Evolutionary conservation across 2,797 vertebrate species (phyloP).

Genomic region (Danio tinwini): DNA sequence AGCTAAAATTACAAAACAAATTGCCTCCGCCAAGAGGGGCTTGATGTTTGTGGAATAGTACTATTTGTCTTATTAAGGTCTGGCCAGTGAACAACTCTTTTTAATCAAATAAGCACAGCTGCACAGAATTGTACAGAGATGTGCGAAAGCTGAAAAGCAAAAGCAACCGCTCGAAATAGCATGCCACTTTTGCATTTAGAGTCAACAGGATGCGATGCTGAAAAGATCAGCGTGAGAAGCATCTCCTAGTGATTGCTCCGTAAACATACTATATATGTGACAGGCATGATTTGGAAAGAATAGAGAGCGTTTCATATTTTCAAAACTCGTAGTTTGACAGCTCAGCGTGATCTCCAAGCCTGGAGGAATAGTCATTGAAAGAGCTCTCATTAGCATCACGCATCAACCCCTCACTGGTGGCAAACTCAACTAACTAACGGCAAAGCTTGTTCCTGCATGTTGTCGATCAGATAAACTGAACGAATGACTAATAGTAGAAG

Average conservation of each 20-base stretch:
- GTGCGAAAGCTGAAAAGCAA: slow-evolving; percentile 34
- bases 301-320: slow-evolving; percentile 32
- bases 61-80: slow-evolving; percentile 78
- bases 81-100: slow-evolving; percentile 28
- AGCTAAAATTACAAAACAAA: slow-evolving; percentile 78
- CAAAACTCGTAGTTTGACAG: slow-evolving; percentile 34
- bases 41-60: slow-evolving; percentile 70
- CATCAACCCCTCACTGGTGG: slow-evolving; percentile 19
- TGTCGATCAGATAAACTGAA: not conserved
- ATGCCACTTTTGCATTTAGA: slow-evolving; percentile 16
- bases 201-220: slow-evolving; percentile 38
- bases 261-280: slow-evolving; percentile 40
- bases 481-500: not conserved
- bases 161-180: slow-evolving; percentile 20
- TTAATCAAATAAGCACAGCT: slow-evolving; percentile 53
- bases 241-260: slow-evolving; percentile 33
- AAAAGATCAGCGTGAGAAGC: slow-evolving; percentile 22
- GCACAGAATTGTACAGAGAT: slow-evolving; percentile 26
- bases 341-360: slow-evolving; percentile 42
- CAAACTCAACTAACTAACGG: slow-evolving; percentile 26
- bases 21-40: slow-evolving; percentile 66
- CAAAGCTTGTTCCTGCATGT: not conserved
- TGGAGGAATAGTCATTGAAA: slow-evolving; percentile 33
- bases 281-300: slow-evolving; percentile 29
- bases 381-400: slow-evolving; percentile 28